Conservation (phyloP, 1,140 invertebrate species). For the Eriocheir sinensis region DNA sequence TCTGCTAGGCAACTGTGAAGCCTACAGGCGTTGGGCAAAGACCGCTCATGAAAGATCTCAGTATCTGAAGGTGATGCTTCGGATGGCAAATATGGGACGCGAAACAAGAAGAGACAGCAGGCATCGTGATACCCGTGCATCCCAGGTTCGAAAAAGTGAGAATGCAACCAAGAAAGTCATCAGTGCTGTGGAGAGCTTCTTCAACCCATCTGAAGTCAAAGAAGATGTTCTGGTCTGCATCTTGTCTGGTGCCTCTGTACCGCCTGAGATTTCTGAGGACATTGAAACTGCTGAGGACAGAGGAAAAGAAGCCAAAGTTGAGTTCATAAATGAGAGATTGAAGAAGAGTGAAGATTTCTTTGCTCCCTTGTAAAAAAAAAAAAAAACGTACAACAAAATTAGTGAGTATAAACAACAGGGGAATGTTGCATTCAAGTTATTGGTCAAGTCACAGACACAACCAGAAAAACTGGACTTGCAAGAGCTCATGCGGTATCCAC, state of each 20-base stretch:
- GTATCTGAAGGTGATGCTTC: conserved; percentile 8
- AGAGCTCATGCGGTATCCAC: neutral
- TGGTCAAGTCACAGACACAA: conserved; percentile 43
- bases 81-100: neutral
- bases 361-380: neutral
- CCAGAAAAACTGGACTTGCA: neutral
- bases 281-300: neutral
- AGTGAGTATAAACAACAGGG: neutral
- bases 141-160: neutral
- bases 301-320: conserved; percentile 41
- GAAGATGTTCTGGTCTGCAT: conserved; percentile 9
- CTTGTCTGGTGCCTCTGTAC: neutral
- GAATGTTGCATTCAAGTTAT: conserved; percentile 34
- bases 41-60: neutral
- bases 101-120: neutral
- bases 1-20: neutral
- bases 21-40: neutral
- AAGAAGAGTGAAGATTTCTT: conserved; percentile 3
- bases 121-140: neutral
- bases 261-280: neutral
- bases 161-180: neutral
- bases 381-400: conserved; percentile 10
- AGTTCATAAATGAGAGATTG: conserved; percentile 44
- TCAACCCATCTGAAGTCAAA: neutral
- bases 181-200: neutral